Conservation (phyloP, 2,113 vertebrate species). For the Picathartes gymnocephalus region DNA sequence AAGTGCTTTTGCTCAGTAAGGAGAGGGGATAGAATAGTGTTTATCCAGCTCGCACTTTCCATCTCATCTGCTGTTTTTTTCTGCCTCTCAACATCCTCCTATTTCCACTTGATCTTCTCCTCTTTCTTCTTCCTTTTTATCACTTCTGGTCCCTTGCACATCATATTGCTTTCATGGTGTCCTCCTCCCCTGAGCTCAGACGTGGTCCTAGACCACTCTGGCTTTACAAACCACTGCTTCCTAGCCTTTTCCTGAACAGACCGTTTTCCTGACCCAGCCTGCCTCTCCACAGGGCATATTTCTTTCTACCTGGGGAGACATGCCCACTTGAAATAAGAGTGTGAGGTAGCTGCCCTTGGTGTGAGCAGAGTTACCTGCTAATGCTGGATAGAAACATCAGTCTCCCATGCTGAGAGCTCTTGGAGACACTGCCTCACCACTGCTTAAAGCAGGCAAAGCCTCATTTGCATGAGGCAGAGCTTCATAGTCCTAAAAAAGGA, state of each 20-base stretch:
- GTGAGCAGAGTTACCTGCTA: not conserved
- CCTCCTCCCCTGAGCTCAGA: not conserved
- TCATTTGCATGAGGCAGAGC: not conserved
- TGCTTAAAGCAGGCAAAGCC: not conserved
- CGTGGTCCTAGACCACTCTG: not conserved
- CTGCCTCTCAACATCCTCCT: not conserved
- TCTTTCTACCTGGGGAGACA: not conserved
- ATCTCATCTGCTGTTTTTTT: not conserved
- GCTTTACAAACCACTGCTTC: not conserved
- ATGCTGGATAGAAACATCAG: not conserved
- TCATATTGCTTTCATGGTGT: not conserved
- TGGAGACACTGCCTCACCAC: not conserved
- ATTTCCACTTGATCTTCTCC: not conserved
- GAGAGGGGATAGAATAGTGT: not conserved
- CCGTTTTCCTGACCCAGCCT: not conserved
- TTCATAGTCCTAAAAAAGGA: not conserved
- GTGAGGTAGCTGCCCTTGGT: not conserved
- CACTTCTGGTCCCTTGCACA: not conserved
- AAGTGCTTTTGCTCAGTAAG: constrained; percentile 20
- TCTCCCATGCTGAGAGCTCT: not conserved
- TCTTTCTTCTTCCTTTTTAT: not conserved
- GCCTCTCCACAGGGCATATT: not conserved
- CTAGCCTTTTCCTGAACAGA: not conserved
- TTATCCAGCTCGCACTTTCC: constrained; percentile 13
- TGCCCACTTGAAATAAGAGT: not conserved